Percentiles rank a stretch among this genome's conserved stretches.
These are phyloP conservation scores for Xanthia togata DNA, from an alignment of 2,888 invertebrate species.

Conservation along the genomic window DNA sequence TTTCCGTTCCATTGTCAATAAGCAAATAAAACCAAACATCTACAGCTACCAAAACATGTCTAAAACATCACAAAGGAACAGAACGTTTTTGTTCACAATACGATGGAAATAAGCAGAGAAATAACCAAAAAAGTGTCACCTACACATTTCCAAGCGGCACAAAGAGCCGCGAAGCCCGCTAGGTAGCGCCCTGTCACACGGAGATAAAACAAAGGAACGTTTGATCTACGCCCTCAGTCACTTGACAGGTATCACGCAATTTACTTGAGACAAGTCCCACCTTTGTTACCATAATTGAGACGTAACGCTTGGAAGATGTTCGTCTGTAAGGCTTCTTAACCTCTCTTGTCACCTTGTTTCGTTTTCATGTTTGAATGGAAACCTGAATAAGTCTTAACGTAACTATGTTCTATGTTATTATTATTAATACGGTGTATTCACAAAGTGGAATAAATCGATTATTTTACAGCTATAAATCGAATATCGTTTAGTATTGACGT, in stretches of 20 bases:
- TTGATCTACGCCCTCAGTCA: slow-evolving; percentile 82
- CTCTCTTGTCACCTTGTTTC: slow-evolving; percentile 58
- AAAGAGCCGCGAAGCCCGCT: slow-evolving; percentile 69
- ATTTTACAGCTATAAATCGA: slow-evolving; percentile 57
- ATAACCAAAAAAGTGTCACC: slow-evolving; percentile 70
- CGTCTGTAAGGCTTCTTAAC: slow-evolving; percentile 65
- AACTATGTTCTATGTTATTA: slow-evolving; percentile 37
- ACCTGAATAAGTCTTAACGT: slow-evolving; percentile 33
- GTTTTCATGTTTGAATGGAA: slow-evolving; percentile 54
- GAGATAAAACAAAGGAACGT: slow-evolving; percentile 85
- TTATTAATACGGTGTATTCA: slow-evolving; percentile 52
- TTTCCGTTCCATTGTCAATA: slow-evolving; percentile 60
- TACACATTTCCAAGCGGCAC: slow-evolving; percentile 63
- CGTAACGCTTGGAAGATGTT: slow-evolving; percentile 60
- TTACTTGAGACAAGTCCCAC: slow-evolving; percentile 82
- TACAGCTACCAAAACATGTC: slow-evolving; percentile 56
- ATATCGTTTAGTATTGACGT: slow-evolving; percentile 47
- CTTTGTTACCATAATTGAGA: slow-evolving; percentile 81
- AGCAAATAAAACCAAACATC: slow-evolving; percentile 41
- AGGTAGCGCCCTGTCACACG: slow-evolving; percentile 60
- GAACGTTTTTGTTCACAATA: slow-evolving; percentile 58
- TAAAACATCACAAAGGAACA: slow-evolving; percentile 63
- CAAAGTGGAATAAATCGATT: slow-evolving; percentile 62
- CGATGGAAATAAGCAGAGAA: slow-evolving; percentile 66
- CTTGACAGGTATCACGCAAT: slow-evolving; percentile 75